Evolutionary conservation across 2,888 invertebrate genomes (phyloP), one percentile per base, ranked within the genome.

Genomic region (Callosobruchus maculatus): DNA sequence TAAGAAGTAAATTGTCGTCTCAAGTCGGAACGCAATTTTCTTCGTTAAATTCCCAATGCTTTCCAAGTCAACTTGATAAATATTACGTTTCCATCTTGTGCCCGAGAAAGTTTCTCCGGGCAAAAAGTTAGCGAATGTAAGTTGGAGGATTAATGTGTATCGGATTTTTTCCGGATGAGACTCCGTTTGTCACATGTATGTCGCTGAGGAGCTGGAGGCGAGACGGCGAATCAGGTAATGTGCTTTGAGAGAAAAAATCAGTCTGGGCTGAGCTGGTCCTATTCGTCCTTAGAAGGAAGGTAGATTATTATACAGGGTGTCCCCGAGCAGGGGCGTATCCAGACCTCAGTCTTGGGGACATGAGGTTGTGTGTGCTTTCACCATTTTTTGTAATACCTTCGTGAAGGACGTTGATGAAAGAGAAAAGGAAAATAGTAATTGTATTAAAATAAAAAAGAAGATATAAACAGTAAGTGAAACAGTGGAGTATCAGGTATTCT

Each of bases 1-100:
- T 70, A 71, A 72, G 74, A 74, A 76, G 72, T 75, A 76, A 76
- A 76, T 74, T 76, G 74, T 74, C 76, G 76, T 74, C 72, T 74
- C 74, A 75, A 76, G 71, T 76, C 68, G 75, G 71, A 75, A 74
- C 74, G 76, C 74, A 74, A 75, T 75, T 75, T 74, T 70, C 72
- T 75, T 75, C 72, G 74, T 74, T 76, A 74, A 75, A 74, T 74
- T 76, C 72, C 76, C 75, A 72, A 74, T 76, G 70, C 75, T 72
- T 71, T 72, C 26, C 71, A 71, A 71, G 71, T 71, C 71, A 49
- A 71, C 71, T 71, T 71, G 71, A 71, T 71, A 71, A 71, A 71
- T 71, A 71, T 71, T 71, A 71, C 71, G 71, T 71, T 71, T 71
- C 31, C 71, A 71, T 71, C 71, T 71, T 71, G 31, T 18, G 71